Evolutionary conservation across 2,113 vertebrate species (phyloP).

Genomic region (Mustela lutreola): DNA sequence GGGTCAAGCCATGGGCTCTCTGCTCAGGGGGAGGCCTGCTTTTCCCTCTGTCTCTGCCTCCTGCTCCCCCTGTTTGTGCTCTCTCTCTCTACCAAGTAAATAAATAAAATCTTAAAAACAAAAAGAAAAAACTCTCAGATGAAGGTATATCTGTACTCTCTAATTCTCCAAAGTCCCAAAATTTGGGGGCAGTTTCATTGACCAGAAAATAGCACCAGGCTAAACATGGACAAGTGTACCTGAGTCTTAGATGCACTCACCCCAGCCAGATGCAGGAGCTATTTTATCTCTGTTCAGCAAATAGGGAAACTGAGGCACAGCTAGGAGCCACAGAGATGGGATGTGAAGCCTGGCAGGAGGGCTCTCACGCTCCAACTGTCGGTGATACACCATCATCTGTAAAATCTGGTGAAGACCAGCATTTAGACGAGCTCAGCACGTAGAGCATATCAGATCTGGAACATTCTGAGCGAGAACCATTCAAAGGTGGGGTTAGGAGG

Average conservation of each 20-base stretch:
- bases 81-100: no score
- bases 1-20: no score
- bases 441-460: background rate
- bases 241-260: no score
- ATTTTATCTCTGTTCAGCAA: fast-evolving
- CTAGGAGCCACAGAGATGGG: background rate
- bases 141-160: background rate
- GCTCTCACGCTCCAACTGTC: background rate
- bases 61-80: no score
- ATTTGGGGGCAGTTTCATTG: background rate
- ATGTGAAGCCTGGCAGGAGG: background rate
- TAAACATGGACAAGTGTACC: fast-evolving
- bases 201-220: background rate
- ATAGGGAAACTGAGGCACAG: background rate
- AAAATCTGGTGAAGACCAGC: background rate
- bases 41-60: no score
- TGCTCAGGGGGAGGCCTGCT: no score
- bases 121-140: background rate
- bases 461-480: background rate
- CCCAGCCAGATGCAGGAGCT: fast-evolving
- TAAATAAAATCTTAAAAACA: no score
- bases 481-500: background rate
- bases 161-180: background rate
- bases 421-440: background rate
- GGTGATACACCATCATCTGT: background rate